Percentiles rank a stretch among this genome's conserved stretches.
These are phyloP conservation scores for Mohoua ochrocephala DNA, from an alignment of 2,113 vertebrate species.

Conservation along the genomic window DNA sequence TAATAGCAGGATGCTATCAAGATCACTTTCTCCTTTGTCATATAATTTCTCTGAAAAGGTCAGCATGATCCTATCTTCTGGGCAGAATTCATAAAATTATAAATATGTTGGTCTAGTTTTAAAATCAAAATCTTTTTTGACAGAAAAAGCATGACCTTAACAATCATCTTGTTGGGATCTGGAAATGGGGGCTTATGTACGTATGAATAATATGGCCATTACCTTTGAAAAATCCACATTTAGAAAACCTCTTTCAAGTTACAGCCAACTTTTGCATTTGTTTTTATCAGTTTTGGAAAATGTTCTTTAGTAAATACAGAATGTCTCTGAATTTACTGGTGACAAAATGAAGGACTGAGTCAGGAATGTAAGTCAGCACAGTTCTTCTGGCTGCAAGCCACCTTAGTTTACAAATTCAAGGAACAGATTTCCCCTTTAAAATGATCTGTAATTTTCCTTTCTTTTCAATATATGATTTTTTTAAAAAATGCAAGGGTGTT, in stretches of 20 bases:
- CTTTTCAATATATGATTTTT: not conserved
- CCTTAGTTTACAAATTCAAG: not conserved
- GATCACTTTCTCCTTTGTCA: not conserved
- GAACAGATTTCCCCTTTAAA: not conserved
- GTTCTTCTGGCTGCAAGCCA: not conserved
- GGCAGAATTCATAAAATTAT: not conserved
- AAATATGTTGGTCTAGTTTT: not conserved
- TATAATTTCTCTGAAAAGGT: conserved; percentile 50
- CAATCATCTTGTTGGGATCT: not conserved
- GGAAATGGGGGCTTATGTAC: not conserved
- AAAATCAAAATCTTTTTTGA: not conserved
- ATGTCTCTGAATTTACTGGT: not conserved
- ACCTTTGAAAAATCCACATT: not conserved
- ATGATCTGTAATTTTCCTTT: not conserved
- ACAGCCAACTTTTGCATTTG: not conserved
- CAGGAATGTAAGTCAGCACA: not conserved
- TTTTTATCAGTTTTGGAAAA: not conserved
- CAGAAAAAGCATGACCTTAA: not conserved
- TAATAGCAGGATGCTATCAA: not conserved
- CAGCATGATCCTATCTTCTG: not conserved
- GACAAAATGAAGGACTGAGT: not conserved
- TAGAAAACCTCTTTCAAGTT: not conserved
- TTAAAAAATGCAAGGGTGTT: not conserved
- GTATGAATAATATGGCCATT: not conserved
- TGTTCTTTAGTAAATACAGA: not conserved